Percentiles rank a stretch among this genome's conserved stretches.
Conservation (phyloP, 2,888 invertebrate genomes). For the Leptarthrus brevirostris region DNA sequence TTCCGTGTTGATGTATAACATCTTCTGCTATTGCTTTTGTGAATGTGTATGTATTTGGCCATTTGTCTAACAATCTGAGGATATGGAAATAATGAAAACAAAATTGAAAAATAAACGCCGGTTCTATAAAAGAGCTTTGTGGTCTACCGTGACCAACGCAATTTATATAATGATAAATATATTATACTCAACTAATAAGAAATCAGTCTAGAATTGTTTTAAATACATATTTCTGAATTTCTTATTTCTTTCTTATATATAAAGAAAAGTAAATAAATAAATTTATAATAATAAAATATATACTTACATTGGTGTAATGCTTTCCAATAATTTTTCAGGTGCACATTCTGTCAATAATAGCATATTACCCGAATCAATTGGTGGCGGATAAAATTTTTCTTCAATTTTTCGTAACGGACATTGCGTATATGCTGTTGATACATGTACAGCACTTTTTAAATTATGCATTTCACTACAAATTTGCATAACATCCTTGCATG, state of each 20-base stretch:
- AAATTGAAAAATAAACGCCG: background rate
- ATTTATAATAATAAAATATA: too few relatives aligned
- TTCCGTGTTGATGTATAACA: conserved; percentile 74
- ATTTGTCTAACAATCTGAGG: conserved; percentile 74
- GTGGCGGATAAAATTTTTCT: conserved; percentile 70
- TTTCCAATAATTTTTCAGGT: conserved; percentile 69
- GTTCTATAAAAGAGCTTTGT: background rate
- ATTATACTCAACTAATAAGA: too few relatives aligned
- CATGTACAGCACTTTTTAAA: conserved; percentile 69
- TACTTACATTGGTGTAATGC: conserved; percentile 69
- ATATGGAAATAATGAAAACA: background rate
- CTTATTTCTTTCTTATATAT: too few relatives aligned
- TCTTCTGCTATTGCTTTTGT: conserved; percentile 92
- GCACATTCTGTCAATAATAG: conserved; percentile 69
- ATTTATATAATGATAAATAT: too few relatives aligned
- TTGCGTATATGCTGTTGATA: conserved; percentile 73
- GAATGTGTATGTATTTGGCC: conserved; percentile 92
- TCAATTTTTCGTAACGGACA: conserved; percentile 68
- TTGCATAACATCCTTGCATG: conserved; percentile 74
- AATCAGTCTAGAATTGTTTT: too few relatives aligned
- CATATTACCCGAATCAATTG: conserved; percentile 68
- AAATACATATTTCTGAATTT: too few relatives aligned
- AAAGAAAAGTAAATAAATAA: too few relatives aligned
- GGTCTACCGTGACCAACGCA: background rate
- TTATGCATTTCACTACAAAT: conserved; percentile 74